Conservation (phyloP, 1,140 invertebrate species). For the Rhopalosiphum maidis region DNA sequence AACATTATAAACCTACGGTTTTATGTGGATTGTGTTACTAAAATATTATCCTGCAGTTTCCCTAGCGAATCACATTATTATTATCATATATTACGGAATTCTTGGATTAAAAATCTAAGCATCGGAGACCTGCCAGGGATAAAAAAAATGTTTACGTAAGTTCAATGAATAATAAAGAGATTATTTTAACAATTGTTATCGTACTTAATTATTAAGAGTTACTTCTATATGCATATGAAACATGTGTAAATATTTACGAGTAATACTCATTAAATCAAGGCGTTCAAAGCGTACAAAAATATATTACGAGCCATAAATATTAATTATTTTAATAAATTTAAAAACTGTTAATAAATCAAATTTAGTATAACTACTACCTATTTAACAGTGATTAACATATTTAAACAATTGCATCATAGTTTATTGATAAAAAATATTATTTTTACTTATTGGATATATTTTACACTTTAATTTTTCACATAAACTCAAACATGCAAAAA, state of each 20-base stretch:
- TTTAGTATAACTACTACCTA: too few species aligned
- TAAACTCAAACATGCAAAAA: too few species aligned
- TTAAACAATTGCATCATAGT: neutral
- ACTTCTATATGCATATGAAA: neutral
- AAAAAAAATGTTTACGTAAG: neutral
- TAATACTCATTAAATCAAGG: too few species aligned
- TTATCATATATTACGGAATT: neutral
- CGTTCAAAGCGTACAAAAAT: too few species aligned
- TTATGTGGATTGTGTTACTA: neutral
- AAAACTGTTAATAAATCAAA: too few species aligned
- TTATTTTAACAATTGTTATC: neutral
- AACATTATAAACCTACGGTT: constrained; percentile 5
- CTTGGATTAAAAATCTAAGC: neutral
- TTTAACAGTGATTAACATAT: too few species aligned
- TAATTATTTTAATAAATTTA: too few species aligned
- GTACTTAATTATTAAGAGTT: neutral
- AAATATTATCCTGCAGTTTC: constrained; percentile 5
- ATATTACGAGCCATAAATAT: too few species aligned
- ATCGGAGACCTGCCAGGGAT: neutral
- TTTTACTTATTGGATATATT: too few species aligned
- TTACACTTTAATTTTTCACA: too few species aligned
- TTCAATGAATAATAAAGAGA: neutral
- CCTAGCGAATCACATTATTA: neutral
- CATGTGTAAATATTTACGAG: neutral
- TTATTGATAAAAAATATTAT: too few species aligned